Conservation (phyloP, 2,797 vertebrate species). For the Darevskia mixta region DNA sequence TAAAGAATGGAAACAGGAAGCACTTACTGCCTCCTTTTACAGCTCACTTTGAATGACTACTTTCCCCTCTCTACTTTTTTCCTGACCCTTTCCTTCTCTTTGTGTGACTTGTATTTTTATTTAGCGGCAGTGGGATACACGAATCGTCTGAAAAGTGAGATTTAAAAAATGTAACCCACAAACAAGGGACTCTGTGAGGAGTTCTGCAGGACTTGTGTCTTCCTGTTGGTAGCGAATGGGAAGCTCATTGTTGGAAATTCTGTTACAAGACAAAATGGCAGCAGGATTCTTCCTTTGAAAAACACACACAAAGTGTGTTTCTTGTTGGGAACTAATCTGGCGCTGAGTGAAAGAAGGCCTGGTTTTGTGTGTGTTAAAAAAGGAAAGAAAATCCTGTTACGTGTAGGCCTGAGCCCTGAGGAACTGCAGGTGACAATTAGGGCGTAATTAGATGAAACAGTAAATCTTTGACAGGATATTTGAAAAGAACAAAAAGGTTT, state of each 20-base stretch:
- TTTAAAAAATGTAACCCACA: neutral
- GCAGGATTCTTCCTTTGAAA: neutral
- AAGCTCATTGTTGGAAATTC: neutral
- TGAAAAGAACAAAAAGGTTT: neutral
- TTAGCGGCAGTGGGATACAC: neutral
- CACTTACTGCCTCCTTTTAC: neutral
- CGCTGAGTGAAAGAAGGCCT: neutral
- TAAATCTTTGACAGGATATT: neutral
- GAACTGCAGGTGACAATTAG: neutral
- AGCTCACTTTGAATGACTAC: too few species aligned
- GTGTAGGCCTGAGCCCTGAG: neutral
- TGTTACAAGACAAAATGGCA: neutral
- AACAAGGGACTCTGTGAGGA: neutral
- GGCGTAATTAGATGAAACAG: neutral
- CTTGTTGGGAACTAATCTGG: too few species aligned
- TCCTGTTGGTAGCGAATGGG: neutral
- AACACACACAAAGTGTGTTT: neutral
- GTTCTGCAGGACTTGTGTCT: too few species aligned
- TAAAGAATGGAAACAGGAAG: neutral
- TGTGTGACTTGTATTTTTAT: neutral
- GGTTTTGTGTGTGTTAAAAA: too few species aligned
- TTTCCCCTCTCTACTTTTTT: neutral
- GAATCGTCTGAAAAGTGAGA: neutral
- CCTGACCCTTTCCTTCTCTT: neutral
- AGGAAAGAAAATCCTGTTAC: neutral